Evolutionary conservation across 1,140 invertebrate species (phyloP).

Genomic region (Archegozetes longisetosus): DNA sequence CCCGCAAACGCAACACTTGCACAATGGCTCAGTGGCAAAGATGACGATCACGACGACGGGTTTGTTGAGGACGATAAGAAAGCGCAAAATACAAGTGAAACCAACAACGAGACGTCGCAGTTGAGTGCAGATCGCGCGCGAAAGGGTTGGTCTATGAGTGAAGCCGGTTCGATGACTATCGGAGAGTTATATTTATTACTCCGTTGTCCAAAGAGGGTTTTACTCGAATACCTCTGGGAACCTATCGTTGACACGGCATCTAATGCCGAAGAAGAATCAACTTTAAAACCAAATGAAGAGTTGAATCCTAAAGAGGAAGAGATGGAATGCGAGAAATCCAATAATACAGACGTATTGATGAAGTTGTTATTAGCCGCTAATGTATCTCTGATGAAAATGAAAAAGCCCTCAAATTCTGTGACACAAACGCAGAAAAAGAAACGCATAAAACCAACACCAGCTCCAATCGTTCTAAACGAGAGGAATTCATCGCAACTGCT

Average conservation of each 20-base stretch:
- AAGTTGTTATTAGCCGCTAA: slow-evolving; percentile 12
- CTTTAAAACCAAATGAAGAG: neutral
- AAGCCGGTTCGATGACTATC: slow-evolving; percentile 10
- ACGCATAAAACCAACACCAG: neutral
- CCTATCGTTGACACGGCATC: neutral
- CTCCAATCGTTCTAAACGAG: neutral
- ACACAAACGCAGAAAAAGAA: neutral
- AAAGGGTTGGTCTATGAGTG: slow-evolving; percentile 15
- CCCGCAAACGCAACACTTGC: slow-evolving; percentile 14
- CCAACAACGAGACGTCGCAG: neutral
- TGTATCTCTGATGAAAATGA: slow-evolving; percentile 6
- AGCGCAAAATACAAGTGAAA: neutral
- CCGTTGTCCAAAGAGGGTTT: slow-evolving; percentile 11
- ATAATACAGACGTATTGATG: neutral
- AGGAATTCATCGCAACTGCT: neutral
- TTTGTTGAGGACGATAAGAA: neutral
- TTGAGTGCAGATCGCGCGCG: slow-evolving; percentile 5
- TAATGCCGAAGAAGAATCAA: neutral
- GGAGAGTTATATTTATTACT: slow-evolving; percentile 17
- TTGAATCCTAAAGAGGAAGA: neutral
- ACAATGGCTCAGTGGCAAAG: slow-evolving; percentile 13
- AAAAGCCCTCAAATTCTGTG: neutral
- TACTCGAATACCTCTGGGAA: slow-evolving; percentile 14
- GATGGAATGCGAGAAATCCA: neutral
- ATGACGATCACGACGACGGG: neutral